Evolutionary conservation across 2,113 vertebrate species (phyloP), one percentile per base, ranked within the genome.

Genomic region (Cheirogaleus medius): DNA sequence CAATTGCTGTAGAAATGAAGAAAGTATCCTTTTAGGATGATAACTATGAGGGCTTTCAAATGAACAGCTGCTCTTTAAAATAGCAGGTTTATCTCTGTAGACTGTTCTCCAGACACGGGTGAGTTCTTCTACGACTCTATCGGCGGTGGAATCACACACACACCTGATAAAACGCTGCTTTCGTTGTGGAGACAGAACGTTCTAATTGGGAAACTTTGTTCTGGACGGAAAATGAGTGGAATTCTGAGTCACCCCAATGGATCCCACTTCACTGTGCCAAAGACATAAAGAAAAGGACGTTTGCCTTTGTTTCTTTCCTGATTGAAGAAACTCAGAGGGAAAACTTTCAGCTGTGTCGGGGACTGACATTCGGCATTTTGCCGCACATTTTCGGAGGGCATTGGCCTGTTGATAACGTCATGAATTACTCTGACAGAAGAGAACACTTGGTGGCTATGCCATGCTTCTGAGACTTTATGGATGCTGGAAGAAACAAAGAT

Each of bases 381-480:
- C 49, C 17, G 34, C 25, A 12, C 54, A 23, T 47, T 27, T 77
- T 7, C 34, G 37, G 52, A 60, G 18, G 92, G 10, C 34, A 21
- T 73, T 4, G 15, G 84, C 32, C 54, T 81, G 2, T 87, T 78
- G 66, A 44, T 52, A 54, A 11, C 29, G 1, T 25, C 10, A 78
- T 82, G 95, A 94, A 27, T 96, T 82, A 74, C 34, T 37, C 8
- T n/a, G 56, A 76, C 15, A 58, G 74, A 34, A 9, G 92, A 85
- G 96, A 71, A 85, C 78, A 69, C 74, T 92, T 29, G 93, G 95
- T 64, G 71, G 94, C 78, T 74, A 6, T 76, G 97, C 44, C 93
- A 64, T 91, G 94, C 74, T 86, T 88, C 97, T 97, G 92, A 84
- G 97, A 39, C 83, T 92, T 64, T 96, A 96, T 37, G 90, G 85